Evolutionary conservation across 2,888 invertebrate species (phyloP).

Genomic region (Nephrotoma flavescens): DNA sequence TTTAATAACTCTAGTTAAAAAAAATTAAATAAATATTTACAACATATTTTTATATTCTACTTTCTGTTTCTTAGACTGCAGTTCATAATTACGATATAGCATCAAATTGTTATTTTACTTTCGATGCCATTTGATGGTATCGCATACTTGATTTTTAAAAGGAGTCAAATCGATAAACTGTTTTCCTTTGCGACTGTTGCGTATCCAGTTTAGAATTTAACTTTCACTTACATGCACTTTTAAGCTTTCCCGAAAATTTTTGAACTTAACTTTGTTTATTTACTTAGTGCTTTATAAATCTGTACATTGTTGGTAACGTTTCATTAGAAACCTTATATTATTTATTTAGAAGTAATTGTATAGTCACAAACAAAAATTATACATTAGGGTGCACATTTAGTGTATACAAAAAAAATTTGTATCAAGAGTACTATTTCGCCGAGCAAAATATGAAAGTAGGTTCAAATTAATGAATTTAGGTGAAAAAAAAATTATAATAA

Average conservation of each 20-base stretch:
- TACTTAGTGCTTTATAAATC: neutral
- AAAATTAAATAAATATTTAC: neutral
- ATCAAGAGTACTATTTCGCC: too few relatives aligned
- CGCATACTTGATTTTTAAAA: neutral
- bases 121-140: neutral
- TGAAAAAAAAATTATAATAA: too few relatives aligned
- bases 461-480: too few relatives aligned
- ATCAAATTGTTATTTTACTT: neutral
- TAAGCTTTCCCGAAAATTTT: neutral
- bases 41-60: neutral
- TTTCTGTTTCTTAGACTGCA: neutral
- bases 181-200: too few relatives aligned
- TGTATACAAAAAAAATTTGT: too few relatives aligned
- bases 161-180: neutral
- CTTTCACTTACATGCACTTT: neutral
- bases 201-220: neutral
- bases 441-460: too few relatives aligned
- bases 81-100: neutral
- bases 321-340: too few relatives aligned
- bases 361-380: too few relatives aligned
- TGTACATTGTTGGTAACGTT: too few relatives aligned
- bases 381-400: too few relatives aligned
- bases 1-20: neutral
- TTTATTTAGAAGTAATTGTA: too few relatives aligned
- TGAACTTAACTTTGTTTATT: neutral